Conservation (phyloP, 2,888 invertebrate species). For the Scrobipalpa atriplicella region DNA sequence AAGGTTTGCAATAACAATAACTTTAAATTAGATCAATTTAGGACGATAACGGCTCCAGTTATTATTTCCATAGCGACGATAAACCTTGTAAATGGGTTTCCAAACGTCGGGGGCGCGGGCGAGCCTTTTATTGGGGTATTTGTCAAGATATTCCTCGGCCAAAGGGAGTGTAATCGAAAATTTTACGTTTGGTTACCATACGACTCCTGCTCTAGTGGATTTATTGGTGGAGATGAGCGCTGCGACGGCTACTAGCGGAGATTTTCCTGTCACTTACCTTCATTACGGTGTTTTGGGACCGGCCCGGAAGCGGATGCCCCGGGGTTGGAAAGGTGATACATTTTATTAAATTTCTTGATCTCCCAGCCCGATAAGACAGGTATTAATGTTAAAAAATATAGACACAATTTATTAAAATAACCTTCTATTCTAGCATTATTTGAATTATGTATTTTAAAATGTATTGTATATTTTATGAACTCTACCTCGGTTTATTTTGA, state of each 20-base stretch:
- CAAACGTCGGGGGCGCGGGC: slow-evolving; percentile 74
- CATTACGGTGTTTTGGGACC: slow-evolving; percentile 26
- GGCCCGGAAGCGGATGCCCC: no score
- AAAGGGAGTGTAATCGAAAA: slow-evolving; percentile 74
- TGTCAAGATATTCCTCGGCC: slow-evolving; percentile 76
- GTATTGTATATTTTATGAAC: no score
- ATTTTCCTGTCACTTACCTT: slow-evolving; percentile 32
- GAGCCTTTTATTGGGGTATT: slow-evolving; percentile 79
- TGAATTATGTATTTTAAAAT: no score
- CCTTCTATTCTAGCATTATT: no score
- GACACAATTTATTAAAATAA: no score
- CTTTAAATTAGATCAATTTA: slow-evolving; percentile 81
- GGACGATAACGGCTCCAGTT: slow-evolving; percentile 79
- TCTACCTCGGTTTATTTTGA: no score
- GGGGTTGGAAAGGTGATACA: no score
- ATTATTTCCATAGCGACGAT: slow-evolving; percentile 81
- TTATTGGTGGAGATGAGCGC: slow-evolving; percentile 40
- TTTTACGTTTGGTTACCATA: slow-evolving; percentile 77
- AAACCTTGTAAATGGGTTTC: slow-evolving; percentile 81
- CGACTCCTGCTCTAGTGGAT: slow-evolving; percentile 53
- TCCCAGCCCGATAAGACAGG: no score
- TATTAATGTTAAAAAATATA: no score
- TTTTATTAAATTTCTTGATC: no score
- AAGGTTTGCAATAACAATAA: slow-evolving; percentile 78
- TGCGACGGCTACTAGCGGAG: slow-evolving; percentile 25